Evolutionary conservation across 2,888 invertebrate species (phyloP).

Genomic region (Scaptomyza tumidula): DNA sequence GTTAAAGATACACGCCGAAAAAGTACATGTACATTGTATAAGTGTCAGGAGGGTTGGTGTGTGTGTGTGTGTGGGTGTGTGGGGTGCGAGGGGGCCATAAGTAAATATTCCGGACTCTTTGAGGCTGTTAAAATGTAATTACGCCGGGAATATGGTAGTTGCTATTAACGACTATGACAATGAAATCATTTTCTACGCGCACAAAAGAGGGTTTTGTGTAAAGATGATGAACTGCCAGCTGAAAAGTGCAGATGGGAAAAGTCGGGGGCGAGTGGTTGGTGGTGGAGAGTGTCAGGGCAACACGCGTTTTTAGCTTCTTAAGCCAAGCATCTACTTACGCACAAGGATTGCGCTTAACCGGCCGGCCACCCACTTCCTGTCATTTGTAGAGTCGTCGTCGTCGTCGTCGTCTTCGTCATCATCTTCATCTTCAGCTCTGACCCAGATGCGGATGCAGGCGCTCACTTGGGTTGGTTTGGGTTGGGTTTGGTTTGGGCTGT

Average conservation of each 20-base stretch:
- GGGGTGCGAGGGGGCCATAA: constrained; percentile 50
- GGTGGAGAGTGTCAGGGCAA: constrained; percentile 23
- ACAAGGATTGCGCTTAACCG: constrained; percentile 19
- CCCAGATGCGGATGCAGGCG: constrained; percentile 65
- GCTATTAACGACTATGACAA: constrained; percentile 79
- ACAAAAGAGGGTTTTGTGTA: not conserved
- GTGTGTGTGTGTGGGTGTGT: constrained; percentile 24
- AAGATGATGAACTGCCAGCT: constrained; percentile 4
- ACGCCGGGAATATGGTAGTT: constrained; percentile 66
- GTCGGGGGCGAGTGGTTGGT: not conserved
- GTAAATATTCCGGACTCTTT: constrained; percentile 69
- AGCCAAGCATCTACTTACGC: constrained; percentile 48
- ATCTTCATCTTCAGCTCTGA: constrained; percentile 57
- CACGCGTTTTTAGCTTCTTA: constrained; percentile 52
- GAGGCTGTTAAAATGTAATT: constrained; percentile 79
- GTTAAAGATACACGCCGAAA: constrained; percentile 22
- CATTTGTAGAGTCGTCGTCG: constrained; percentile 56
- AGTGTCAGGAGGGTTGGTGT: constrained; percentile 29
- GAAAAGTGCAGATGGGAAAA: not conserved
- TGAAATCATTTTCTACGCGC: constrained; percentile 61
- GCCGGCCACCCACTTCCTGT: constrained; percentile 54
- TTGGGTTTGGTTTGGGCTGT: constrained; percentile 24
- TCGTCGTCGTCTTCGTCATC: constrained; percentile 24
- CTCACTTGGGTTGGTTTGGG: not conserved
- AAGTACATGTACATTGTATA: constrained; percentile 25